Evolutionary conservation across 2,113 vertebrate genomes (phyloP).

Genomic region (Spermophilus dauricus): DNA sequence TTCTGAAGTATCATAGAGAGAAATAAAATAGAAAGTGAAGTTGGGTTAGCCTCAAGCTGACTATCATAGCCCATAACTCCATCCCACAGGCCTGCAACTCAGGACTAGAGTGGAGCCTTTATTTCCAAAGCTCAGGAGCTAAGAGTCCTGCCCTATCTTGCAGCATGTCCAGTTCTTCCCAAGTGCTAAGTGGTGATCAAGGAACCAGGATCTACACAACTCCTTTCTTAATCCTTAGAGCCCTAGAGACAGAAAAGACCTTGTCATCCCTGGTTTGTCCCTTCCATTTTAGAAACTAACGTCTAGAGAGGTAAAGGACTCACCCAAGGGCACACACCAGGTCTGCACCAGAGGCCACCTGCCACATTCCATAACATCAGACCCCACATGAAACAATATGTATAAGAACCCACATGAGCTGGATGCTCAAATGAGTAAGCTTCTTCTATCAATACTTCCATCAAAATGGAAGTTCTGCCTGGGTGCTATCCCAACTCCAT

Average conservation of each 20-base stretch:
- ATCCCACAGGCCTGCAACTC: background rate
- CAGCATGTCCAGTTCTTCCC: background rate
- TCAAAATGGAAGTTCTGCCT: background rate
- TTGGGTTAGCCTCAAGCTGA: background rate
- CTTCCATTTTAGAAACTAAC: background rate
- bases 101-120: background rate
- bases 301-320: background rate
- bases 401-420: background rate
- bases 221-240: background rate
- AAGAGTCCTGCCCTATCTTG: background rate
- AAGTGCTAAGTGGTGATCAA: background rate
- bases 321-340: background rate
- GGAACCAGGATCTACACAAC: background rate
- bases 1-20: background rate
- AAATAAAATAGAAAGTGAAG: background rate
- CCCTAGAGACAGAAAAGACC: background rate
- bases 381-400: background rate
- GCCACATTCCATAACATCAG: background rate
- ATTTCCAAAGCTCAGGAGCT: background rate
- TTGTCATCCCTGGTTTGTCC: background rate
- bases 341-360: background rate
- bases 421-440: background rate
- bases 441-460: background rate
- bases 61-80: background rate
- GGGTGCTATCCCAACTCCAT: background rate